Base-by-base conservation (phyloP, 2,888 invertebrate genomes). In the Ichneumoninae sp. region DNA sequence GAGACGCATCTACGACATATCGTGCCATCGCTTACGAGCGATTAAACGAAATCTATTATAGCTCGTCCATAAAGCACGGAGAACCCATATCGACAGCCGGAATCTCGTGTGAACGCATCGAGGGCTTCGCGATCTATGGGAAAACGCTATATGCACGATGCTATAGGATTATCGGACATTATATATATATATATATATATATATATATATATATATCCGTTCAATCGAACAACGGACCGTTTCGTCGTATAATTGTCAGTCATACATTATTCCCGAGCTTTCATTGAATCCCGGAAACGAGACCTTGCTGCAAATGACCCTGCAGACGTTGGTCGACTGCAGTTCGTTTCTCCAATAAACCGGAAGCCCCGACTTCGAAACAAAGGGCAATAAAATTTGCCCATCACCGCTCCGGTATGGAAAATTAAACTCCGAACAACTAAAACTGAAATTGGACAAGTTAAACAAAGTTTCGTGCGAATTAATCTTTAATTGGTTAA, bases 11-110 rank as follows among this genome's bases (percentile, higher is more conserved):
- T 60, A 36, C 33, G 57, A 80, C 44, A 75, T 65, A 47, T 40
- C 52, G 16, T 50, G 52, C 40, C 52, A 44, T 72, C 69, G 77
- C 44, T 47, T 78, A 78, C 76, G 76, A 72, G 69, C 77, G 77
- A 81, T 84, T 84, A 81, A 84, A 84, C 62, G 77, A 84, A 84
- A 81, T 77, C 77, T 69, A 80, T 84, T 78, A 77, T 77, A 72
- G 84, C 65, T 50, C 84, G 68, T 68, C 57, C 54, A 77, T 77
- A 80, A 71, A 82, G 52, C 66, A 79, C 47, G 62, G 69, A 50
- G 10, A 82, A 72, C 54, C 50, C 52, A 65, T 79, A 78, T 79
- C 78, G 85, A 85, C 72, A 80, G 72, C 62, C 76, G 30, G 65
- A 83, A 74, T 83, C 75, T 77, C 76, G 60, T 26, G 54, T 22